Base-by-base conservation (phyloP, 2,797 vertebrate species). In the Chiloscyllium punctatum region DNA sequence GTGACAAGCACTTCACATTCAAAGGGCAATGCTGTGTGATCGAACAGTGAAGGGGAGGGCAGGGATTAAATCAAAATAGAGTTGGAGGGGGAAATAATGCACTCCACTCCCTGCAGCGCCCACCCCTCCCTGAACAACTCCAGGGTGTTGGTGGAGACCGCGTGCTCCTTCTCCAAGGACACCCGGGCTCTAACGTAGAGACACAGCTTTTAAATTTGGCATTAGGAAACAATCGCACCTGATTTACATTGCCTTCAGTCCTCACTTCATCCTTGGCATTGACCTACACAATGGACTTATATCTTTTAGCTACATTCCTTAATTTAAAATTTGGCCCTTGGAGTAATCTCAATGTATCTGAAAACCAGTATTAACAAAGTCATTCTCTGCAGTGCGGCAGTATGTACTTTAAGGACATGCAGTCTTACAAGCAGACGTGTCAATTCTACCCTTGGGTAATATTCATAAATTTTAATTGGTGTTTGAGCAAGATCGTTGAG, bases 401-500 rank as follows among this genome's bases (percentile, higher is more conserved):
- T n/a, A 6, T 37, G 7, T 7, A 23, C 88, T 37, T 62, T 37
- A 69, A 92, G 66, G 90, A 25, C 37, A 42, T 69, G 90, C 8
- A 37, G 62, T 69, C 66, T 92, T 69, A 92, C n/a, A 92, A 42
- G 66, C 90, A 68, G 66, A 92, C n/a, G 37, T 92, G 90, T 23
- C 90, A 69, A 92, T 69, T 92, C 66, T 69, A 92, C 90, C 62
- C 90, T 69, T 92, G 62, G 90, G 62, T 92, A 69, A 92, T 92
- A 92, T 92, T 69, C n/a, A 42, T 92, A 92, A 68, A 92, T 92
- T 92, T 92, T 92, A 92, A 92, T 69, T 92, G 90, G 90, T 69
- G 62, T 92, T 92, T 92, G 62, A 69, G 62, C 90, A 92, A 69
- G 90, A 25, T n/a, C 92, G 66, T 66, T 69, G 90, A 92, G 90